Percentiles rank a stretch among this genome's conserved stretches.
These are phyloP conservation scores for Drosophila meridionalis DNA, from an alignment of 2,888 invertebrate species.

Conservation along the genomic window DNA sequence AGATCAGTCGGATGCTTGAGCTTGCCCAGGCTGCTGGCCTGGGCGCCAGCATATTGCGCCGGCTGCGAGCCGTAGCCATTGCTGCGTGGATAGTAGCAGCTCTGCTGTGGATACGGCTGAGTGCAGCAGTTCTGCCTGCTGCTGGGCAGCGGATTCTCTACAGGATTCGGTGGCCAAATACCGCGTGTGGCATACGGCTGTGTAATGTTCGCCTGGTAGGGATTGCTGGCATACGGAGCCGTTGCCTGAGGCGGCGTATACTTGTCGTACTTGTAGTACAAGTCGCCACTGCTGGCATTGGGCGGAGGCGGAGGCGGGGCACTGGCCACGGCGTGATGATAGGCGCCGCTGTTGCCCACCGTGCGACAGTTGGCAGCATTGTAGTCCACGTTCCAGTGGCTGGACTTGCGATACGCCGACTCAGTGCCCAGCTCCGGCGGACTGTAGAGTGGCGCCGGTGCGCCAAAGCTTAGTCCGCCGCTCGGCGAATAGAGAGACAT, in stretches of 20 bases:
- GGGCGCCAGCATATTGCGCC: conserved; percentile 20
- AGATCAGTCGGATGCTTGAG: conserved; percentile 80
- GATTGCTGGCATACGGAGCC: conserved; percentile 46
- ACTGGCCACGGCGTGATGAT: conserved; percentile 44
- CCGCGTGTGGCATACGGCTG: conserved; percentile 57
- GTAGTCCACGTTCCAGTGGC: conserved; percentile 77
- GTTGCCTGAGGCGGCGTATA: conserved; percentile 46
- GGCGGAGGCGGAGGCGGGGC: neutral
- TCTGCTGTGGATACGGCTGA: conserved; percentile 74
- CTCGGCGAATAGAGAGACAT: conserved; percentile 68
- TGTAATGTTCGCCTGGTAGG: conserved; percentile 49
- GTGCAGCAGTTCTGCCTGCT: conserved; percentile 78
- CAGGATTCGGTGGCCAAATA: conserved; percentile 60
- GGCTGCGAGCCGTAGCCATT: conserved; percentile 49
- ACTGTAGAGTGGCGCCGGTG: conserved; percentile 62
- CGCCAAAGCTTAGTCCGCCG: conserved; percentile 34
- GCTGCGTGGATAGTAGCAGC: conserved; percentile 73
- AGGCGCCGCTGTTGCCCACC: conserved; percentile 22
- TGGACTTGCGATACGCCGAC: conserved; percentile 66
- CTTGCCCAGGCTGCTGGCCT: conserved; percentile 47
- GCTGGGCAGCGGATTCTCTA: conserved; percentile 37
- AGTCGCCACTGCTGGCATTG: conserved; percentile 39
- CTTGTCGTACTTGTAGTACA: conserved; percentile 76
- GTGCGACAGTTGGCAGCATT: conserved; percentile 64
- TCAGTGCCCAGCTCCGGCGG: conserved; percentile 56